Evolutionary conservation across 2,797 vertebrate genomes (phyloP), one percentile per base, ranked within the genome.

Genomic region (Tenualosa ilisha): DNA sequence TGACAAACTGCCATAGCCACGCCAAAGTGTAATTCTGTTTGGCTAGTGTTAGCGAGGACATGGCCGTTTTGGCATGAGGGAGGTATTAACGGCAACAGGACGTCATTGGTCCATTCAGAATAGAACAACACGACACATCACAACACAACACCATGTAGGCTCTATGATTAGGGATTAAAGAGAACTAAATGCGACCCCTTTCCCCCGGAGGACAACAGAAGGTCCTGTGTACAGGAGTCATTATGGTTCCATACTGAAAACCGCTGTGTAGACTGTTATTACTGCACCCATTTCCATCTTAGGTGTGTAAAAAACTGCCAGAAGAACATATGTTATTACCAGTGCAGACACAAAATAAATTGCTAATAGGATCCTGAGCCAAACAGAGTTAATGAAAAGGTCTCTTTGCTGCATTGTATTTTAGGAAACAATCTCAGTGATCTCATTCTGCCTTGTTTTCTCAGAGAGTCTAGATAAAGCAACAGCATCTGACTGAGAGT

Each of bases 1-100:
- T 53, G 63, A 84, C 63, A 51, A 72, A 83, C 24, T 54, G 81
- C 56, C 83, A 83, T 24, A 53, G 53, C 49, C 43, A 20, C 17
- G 22, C 24, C 24, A 49, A n/a, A 65, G 61, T 37, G 15, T 49
- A 68, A 24, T 51, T 37, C 51, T 75, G 24, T 75, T 72, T 84
- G 13, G 49, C 53, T 54, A 53, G 63, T 37, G 83, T 61, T 72
- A 72, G 13, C 37, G 65, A 51, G 50, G 11, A 12, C 72, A 51
- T 31, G 50, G 72, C 31, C n/a, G 61, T 51, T 68, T 84, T 51
- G 81, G n/a, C n/a, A 82, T 49, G 46, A 61, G 68, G 17, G 49
- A 84, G 20, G 43, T 31, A 24, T 24, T 63, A 37, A 37, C 11
- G 20, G 46, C 15, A 51, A 12, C 12, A 53, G 15, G 49, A 20